A percentile compares a stretch with the other conserved stretches of the same genome.
These are phyloP conservation scores for Chunga burmeisteri DNA, from an alignment of 2,113 vertebrate genomes.

Conservation along the genomic window DNA sequence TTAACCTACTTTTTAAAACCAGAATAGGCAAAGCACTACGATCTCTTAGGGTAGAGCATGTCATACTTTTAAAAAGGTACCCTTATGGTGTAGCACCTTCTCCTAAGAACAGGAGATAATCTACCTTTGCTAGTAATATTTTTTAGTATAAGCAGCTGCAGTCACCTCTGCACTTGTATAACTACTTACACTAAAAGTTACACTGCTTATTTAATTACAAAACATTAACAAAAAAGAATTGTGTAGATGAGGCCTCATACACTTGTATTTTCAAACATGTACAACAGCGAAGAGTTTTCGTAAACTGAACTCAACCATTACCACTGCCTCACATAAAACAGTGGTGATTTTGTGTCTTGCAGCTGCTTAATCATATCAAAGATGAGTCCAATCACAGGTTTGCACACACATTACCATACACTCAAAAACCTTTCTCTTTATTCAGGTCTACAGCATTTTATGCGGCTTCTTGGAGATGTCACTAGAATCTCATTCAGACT, in stretches of 20 bases:
- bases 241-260: neutral
- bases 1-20: neutral
- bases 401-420: neutral
- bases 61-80: neutral
- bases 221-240: neutral
- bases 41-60: neutral
- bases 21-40: neutral
- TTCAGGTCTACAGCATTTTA: neutral
- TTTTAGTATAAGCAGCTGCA: neutral
- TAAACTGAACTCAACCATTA: neutral
- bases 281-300: neutral
- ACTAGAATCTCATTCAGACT: neutral
- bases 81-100: neutral
- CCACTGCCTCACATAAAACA: neutral
- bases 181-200: neutral
- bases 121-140: neutral
- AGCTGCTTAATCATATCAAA: neutral
- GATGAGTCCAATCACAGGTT: neutral
- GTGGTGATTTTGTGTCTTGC: neutral
- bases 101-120: neutral
- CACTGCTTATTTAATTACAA: neutral
- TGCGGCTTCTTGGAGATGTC: neutral
- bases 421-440: neutral
- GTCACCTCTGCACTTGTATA: neutral
- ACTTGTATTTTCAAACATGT: neutral